Conservation (phyloP, 2,888 invertebrate genomes). For the Pollenia griseotomentosa region DNA sequence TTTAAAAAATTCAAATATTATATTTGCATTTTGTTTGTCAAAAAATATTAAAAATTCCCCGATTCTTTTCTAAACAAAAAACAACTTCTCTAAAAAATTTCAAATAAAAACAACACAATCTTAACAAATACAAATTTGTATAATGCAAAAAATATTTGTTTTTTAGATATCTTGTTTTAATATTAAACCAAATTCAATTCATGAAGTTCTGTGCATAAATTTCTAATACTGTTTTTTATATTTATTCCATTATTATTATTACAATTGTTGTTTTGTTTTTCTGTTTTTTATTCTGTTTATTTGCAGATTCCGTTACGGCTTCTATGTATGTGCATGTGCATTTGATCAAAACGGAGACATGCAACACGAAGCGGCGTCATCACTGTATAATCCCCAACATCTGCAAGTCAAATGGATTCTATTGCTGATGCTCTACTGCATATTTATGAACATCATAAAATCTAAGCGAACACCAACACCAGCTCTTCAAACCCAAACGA, state of each 20-base stretch:
- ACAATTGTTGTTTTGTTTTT: conserved; percentile 8
- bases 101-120: too few relatives aligned
- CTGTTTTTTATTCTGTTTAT: not conserved
- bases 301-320: conserved; percentile 90
- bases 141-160: not conserved
- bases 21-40: too few relatives aligned
- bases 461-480: not conserved
- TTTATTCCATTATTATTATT: conserved; percentile 17
- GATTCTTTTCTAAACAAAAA: too few relatives aligned
- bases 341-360: conserved; percentile 91
- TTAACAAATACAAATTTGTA: too few relatives aligned
- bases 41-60: too few relatives aligned
- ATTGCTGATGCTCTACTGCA: not conserved
- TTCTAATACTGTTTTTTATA: conserved; percentile 28
- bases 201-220: conserved; percentile 35
- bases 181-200: conserved; percentile 31
- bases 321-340: conserved; percentile 93
- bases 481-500: not conserved
- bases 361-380: conserved; percentile 83
- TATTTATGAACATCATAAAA: conserved; percentile 20
- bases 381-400: conserved; percentile 37
- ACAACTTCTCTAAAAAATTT: too few relatives aligned
- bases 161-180: not conserved
- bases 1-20: too few relatives aligned
- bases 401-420: conserved; percentile 58